phyloP scores from a whole-genome alignment of 2,888 invertebrate species.

The Tetranychus piercei region DNA sequence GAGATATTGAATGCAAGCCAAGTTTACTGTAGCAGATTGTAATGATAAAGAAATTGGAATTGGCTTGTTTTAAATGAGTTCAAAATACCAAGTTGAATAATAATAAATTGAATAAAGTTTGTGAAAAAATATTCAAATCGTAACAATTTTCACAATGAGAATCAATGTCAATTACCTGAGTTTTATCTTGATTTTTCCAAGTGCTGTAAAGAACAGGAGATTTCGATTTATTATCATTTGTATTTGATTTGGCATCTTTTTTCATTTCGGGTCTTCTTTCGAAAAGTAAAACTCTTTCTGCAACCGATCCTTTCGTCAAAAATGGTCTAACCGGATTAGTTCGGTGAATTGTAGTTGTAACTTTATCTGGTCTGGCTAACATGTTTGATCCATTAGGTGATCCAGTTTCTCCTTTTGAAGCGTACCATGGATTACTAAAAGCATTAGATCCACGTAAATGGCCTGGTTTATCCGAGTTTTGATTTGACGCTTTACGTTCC shows the following conservation, averaged over 20 bases:
- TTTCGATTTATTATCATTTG: neutral
- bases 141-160: no score
- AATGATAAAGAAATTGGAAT: no score
- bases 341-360: neutral
- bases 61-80: no score
- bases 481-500: conserved; percentile 18
- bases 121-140: neutral
- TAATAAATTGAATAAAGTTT: neutral
- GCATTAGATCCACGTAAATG: neutral
- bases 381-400: neutral
- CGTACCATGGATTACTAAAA: neutral
- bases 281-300: conserved; percentile 71
- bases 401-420: neutral
- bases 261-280: conserved; percentile 49
- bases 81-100: neutral
- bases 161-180: neutral
- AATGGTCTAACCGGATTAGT: conserved; percentile 31
- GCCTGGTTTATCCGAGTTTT: neutral
- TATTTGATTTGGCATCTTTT: neutral
- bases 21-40: no score
- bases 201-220: conserved; percentile 2
- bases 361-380: neutral
- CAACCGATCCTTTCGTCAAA: conserved; percentile 69
- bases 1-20: no score
- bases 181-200: conserved; percentile 9